A percentile compares a stretch with the other conserved stretches of the same genome.
phyloP scores from a whole-genome alignment of 2,888 invertebrate genomes.

The Melangyna quadrimaculata region DNA sequence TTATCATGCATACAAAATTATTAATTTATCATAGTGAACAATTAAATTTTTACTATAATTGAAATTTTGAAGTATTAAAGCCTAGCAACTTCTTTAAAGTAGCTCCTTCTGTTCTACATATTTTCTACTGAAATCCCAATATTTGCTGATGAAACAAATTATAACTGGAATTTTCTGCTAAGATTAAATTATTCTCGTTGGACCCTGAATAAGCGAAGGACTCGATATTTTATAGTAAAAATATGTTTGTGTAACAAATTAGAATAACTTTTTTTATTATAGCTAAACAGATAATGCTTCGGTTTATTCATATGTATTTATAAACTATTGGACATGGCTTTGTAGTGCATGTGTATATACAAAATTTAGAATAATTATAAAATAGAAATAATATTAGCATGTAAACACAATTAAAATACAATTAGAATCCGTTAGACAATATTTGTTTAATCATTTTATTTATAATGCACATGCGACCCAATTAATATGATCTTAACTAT shows the following conservation, averaged over 20 bases:
- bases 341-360: background rate
- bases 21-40: too few species aligned
- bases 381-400: background rate
- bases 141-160: too few species aligned
- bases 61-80: too few species aligned
- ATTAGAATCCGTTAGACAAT: background rate
- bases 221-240: background rate
- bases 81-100: too few species aligned
- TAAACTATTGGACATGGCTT: background rate
- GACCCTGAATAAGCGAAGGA: background rate
- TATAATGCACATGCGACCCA: conserved; percentile 15
- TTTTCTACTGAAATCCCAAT: too few species aligned
- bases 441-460: conserved; percentile 10
- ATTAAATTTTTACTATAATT: too few species aligned
- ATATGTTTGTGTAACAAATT: background rate
- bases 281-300: background rate
- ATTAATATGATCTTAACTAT: conserved; percentile 56
- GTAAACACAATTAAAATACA: background rate
- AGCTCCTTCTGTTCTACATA: too few species aligned
- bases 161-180: background rate
- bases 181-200: background rate
- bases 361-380: too few species aligned
- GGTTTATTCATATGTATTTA: background rate
- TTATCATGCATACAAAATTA: too few species aligned
- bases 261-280: background rate